Percentiles rank a stretch among this genome's conserved stretches.
phyloP scores from a whole-genome alignment of 2,888 invertebrate species.

The Scotopteryx bipunctaria region DNA sequence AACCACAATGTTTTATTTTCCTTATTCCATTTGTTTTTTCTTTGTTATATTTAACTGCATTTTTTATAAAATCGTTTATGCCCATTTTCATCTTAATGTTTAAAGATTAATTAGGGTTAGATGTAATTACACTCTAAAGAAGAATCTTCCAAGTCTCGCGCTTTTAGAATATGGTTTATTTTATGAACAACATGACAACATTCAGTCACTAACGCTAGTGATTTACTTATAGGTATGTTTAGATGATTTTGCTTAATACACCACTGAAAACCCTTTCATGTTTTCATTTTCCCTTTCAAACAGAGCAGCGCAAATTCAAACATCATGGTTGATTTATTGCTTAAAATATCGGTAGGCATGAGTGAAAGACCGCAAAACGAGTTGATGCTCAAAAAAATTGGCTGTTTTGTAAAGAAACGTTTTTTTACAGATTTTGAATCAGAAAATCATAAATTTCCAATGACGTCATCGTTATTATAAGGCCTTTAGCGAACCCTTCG shows the following conservation, averaged over 20 bases:
- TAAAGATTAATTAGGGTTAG: too few relatives aligned
- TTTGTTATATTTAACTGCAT: too few relatives aligned
- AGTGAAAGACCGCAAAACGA: slow-evolving; percentile 38
- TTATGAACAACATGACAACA: too few relatives aligned
- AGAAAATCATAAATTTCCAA: slow-evolving; percentile 34
- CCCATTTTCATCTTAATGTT: too few relatives aligned
- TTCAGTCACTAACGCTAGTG: too few relatives aligned
- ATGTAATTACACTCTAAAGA: too few relatives aligned
- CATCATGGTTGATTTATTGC: slow-evolving; percentile 58
- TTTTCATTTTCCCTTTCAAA: slow-evolving; percentile 49
- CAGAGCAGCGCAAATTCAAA: slow-evolving; percentile 52
- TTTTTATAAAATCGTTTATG: too few relatives aligned
- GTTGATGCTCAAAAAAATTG: slow-evolving; percentile 44
- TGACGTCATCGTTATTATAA: slow-evolving; percentile 48
- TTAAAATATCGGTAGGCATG: slow-evolving; percentile 46
- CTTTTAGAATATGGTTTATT: too few relatives aligned
- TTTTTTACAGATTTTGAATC: slow-evolving; percentile 40
- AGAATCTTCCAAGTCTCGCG: too few relatives aligned
- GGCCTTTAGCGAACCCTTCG: slow-evolving; percentile 33
- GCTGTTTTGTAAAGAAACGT: slow-evolving; percentile 34
- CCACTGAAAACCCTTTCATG: slow-evolving; percentile 35
- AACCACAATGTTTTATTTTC: too few relatives aligned
- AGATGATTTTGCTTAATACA: slow-evolving; percentile 13
- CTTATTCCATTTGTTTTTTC: too few relatives aligned
- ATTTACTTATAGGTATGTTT: too few relatives aligned